Evolutionary conservation across 1,140 invertebrate species (phyloP).

Genomic region (Zaprionus tsacasi): DNA sequence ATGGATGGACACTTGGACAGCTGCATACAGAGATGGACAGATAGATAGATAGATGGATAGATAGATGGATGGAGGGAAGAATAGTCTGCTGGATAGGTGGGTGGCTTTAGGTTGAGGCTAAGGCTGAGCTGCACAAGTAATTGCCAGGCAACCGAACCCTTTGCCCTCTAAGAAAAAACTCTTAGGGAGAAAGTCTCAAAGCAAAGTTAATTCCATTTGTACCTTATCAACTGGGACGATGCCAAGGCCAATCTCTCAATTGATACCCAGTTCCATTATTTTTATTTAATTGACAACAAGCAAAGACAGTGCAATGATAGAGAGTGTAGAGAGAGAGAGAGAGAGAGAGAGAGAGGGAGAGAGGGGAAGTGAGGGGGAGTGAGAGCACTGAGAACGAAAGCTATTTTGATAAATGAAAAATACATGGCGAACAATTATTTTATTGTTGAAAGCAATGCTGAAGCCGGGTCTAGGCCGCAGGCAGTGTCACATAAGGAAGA

Average conservation of each 20-base stretch:
- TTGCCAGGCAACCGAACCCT: constrained; percentile 26
- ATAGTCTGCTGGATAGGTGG: constrained; percentile 7
- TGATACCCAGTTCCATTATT: constrained; percentile 34
- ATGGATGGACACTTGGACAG: constrained; percentile 13
- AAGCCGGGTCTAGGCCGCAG: constrained; percentile 16
- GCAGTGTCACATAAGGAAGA: constrained; percentile 28
- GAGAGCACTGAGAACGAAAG: constrained; percentile 23
- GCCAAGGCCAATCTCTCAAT: constrained; percentile 21
- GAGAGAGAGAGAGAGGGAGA: not conserved
- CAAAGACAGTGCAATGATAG: constrained; percentile 4
- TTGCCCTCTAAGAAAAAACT: constrained; percentile 1
- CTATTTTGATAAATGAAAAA: constrained; percentile 38
- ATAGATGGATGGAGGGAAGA: constrained; percentile 12
- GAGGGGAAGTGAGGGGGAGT: not conserved
- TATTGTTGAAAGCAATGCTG: constrained; percentile 23
- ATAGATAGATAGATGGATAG: constrained; percentile 18
- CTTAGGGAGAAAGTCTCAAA: not conserved
- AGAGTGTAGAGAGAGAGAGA: not conserved
- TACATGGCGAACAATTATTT: constrained; percentile 41
- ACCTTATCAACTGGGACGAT: constrained; percentile 7
- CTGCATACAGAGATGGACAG: constrained; percentile 16
- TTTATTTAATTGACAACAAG: constrained; percentile 42
- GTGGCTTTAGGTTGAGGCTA: not conserved
- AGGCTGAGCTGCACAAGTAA: constrained; percentile 35
- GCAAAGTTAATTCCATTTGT: constrained; percentile 9